Evolutionary conservation across 1,140 invertebrate genomes (phyloP).

Genomic region (Periplaneta americana): DNA sequence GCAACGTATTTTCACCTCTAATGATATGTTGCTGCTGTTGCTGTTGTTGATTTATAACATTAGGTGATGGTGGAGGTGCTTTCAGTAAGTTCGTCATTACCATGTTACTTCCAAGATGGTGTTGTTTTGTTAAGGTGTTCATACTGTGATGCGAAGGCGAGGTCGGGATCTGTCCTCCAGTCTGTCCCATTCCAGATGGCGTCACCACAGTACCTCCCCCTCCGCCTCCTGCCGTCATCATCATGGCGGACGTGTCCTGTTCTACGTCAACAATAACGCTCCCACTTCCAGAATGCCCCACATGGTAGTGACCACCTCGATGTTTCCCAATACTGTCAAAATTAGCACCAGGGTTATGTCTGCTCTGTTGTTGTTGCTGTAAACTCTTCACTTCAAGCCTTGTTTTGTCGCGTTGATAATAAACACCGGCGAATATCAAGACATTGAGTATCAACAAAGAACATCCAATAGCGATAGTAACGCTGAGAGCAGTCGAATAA

Average conservation of each 20-base stretch:
- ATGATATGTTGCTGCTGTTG: slow-evolving; percentile 45
- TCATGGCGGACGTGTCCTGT: slow-evolving; percentile 52
- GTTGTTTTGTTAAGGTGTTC: slow-evolving; percentile 47
- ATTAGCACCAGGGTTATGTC: slow-evolving; percentile 30
- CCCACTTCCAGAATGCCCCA: slow-evolving; percentile 49
- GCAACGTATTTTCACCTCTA: slow-evolving; percentile 39
- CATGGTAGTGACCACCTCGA: slow-evolving; percentile 46
- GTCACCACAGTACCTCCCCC: not conserved
- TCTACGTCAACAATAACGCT: slow-evolving; percentile 75
- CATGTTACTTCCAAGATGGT: slow-evolving; percentile 42
- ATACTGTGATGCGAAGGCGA: slow-evolving; percentile 19
- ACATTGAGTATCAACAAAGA: slow-evolving; percentile 80
- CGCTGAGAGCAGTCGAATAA: slow-evolving; percentile 75
- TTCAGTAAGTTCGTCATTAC: slow-evolving; percentile 48
- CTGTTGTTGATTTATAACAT: slow-evolving; percentile 42
- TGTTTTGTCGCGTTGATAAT: slow-evolving; percentile 81
- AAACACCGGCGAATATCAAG: slow-evolving; percentile 79
- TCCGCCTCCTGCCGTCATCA: not conserved
- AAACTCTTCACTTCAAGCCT: slow-evolving; percentile 71
- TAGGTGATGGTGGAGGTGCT: slow-evolving; percentile 50
- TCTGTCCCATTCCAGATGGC: not conserved
- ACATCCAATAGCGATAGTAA: slow-evolving; percentile 85
- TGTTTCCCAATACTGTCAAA: not conserved
- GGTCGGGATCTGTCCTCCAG: not conserved
- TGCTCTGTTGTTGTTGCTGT: slow-evolving; percentile 48